Percentiles rank a stretch among this genome's conserved stretches.
These are phyloP conservation scores for Poeciliopsis paucimaculata DNA, from an alignment of 2,797 vertebrate species.

Conservation along the genomic window DNA sequence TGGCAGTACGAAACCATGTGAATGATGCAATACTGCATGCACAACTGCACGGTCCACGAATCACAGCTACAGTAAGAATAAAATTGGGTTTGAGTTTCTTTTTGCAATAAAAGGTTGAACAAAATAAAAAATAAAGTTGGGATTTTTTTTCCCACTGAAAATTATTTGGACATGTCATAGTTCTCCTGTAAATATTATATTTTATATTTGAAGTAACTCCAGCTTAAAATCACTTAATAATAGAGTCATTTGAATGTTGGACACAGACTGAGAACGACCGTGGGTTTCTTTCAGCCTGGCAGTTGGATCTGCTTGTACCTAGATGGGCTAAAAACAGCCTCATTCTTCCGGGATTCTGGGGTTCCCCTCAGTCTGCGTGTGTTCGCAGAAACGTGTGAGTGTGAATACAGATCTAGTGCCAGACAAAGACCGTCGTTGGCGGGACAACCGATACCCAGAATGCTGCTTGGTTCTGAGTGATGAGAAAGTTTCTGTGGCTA, in stretches of 20 bases:
- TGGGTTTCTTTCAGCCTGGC: constrained; percentile 63
- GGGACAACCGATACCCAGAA: constrained; percentile 81
- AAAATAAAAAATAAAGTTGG: not conserved
- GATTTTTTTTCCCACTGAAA: not conserved
- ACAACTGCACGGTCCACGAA: constrained; percentile 85
- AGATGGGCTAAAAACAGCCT: constrained; percentile 76
- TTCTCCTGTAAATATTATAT: not conserved
- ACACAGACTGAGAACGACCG: constrained; percentile 54
- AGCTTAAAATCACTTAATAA: constrained; percentile 44
- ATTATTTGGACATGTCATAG: not conserved
- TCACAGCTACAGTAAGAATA: constrained; percentile 85
- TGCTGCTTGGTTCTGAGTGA: constrained; percentile 75
- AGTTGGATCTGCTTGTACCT: constrained; percentile 65
- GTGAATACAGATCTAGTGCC: constrained; percentile 79
- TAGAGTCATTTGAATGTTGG: constrained; percentile 69
- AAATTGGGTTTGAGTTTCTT: not conserved
- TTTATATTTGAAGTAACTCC: not conserved
- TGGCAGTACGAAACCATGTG: constrained; percentile 82
- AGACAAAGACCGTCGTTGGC: constrained; percentile 81
- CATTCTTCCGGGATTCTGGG: constrained; percentile 69
- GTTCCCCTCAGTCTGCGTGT: constrained; percentile 68
- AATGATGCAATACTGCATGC: constrained; percentile 88
- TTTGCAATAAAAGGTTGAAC: not conserved
- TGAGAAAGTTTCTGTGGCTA: constrained; percentile 83
- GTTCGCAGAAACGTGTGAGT: constrained; percentile 44